Conservation (phyloP, 2,888 invertebrate genomes). For the Phalangium opilio region DNA sequence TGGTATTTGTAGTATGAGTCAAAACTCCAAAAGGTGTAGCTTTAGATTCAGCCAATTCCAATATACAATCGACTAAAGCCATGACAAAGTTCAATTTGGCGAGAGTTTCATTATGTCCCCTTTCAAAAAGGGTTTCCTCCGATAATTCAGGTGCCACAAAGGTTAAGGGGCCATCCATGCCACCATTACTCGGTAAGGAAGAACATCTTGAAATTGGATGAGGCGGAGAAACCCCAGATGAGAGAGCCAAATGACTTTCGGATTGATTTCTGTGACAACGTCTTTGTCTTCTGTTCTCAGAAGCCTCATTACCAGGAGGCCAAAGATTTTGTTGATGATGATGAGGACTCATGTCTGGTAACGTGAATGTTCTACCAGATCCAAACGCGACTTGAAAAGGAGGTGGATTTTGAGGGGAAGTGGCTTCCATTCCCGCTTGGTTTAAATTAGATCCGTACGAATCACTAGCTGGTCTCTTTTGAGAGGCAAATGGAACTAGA, state of each 20-base stretch:
- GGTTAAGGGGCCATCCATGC: not conserved
- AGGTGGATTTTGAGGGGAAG: constrained; percentile 10
- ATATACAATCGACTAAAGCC: constrained; percentile 58
- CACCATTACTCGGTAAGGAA: too few species aligned
- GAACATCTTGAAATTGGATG: constrained; percentile 29
- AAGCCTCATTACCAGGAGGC: too few species aligned
- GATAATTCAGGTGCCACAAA: not conserved
- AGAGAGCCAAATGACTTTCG: not conserved
- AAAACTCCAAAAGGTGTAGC: not conserved
- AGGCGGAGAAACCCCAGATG: constrained; percentile 24
- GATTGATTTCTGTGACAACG: too few species aligned
- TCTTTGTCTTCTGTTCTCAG: too few species aligned
- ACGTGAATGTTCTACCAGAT: constrained; percentile 45
- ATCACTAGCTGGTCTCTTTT: too few species aligned
- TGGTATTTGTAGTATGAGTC: constrained; percentile 35
- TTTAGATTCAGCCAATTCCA: not conserved
- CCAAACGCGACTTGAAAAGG: constrained; percentile 6
- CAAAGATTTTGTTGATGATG: too few species aligned
- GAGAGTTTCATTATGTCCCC: constrained; percentile 90
- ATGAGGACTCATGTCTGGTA: constrained; percentile 43
- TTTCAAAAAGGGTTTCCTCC: constrained; percentile 24
- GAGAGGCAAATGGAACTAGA: not conserved
- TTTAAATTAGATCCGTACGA: too few species aligned
- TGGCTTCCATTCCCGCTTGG: not conserved
- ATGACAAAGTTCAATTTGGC: constrained; percentile 94